Evolutionary conservation across 2,888 invertebrate species (phyloP).

Genomic region (Campoplex capitator): DNA sequence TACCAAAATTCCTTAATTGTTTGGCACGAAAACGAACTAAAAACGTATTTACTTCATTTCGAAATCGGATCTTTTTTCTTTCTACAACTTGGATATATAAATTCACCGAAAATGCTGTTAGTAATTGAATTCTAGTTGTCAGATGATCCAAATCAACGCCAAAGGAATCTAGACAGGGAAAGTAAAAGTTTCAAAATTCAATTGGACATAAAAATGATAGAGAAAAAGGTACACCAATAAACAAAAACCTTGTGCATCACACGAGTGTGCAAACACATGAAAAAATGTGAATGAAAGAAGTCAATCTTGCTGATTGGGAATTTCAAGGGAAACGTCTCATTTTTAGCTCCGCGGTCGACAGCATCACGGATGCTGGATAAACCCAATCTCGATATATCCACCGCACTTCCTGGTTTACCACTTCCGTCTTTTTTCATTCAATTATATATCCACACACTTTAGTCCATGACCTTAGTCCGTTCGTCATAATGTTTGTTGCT

Average conservation of each 20-base stretch:
- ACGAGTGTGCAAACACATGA: not conserved
- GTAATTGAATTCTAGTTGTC: not conserved
- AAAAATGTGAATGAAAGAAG: not conserved
- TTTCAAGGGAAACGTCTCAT: not conserved
- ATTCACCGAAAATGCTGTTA: not conserved
- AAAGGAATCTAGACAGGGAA: not conserved
- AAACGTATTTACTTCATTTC: not conserved
- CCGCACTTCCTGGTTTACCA: conserved; percentile 35
- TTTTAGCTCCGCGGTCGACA: conserved; percentile 13
- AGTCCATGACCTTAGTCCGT: not conserved
- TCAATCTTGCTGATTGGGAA: not conserved
- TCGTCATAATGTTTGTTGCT: not conserved
- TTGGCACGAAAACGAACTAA: not conserved
- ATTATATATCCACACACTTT: not conserved
- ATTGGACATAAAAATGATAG: not conserved
- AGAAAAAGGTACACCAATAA: not conserved
- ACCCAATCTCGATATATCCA: conserved; percentile 37
- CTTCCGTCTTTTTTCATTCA: conserved; percentile 42
- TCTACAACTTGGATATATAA: not conserved
- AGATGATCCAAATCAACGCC: not conserved
- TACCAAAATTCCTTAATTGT: no score
- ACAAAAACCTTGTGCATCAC: not conserved
- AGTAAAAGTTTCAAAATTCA: not conserved
- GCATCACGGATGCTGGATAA: conserved; percentile 50
- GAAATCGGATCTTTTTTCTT: not conserved